Evolutionary conservation across 2,888 invertebrate species (phyloP).

Genomic region (Bedellia somnulentella): DNA sequence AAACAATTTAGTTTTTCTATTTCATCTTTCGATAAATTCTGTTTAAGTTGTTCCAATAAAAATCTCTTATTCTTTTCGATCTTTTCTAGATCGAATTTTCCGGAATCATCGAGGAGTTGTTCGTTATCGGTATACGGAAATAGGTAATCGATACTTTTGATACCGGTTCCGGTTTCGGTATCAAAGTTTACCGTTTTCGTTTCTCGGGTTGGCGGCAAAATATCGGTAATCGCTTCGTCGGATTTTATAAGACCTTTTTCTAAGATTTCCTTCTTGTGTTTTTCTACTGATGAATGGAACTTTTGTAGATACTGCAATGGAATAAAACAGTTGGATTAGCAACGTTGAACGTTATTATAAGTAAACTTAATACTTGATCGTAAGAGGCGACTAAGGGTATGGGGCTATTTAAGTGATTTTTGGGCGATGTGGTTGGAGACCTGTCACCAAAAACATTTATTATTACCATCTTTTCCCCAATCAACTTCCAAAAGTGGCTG

Average conservation of each 20-base stretch:
- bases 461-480: no score
- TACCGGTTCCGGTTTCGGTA: slow-evolving; percentile 1
- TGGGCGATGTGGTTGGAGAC: no score
- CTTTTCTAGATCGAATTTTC: slow-evolving; percentile 29
- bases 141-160: slow-evolving; percentile 15
- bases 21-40: slow-evolving; percentile 18
- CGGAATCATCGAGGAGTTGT: slow-evolving; percentile 15
- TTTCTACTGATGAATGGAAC: slow-evolving; percentile 26
- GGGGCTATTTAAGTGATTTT: no score
- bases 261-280: slow-evolving; percentile 28
- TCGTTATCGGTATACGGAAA: slow-evolving; percentile 28
- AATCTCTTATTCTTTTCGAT: slow-evolving; percentile 39
- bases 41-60: slow-evolving; percentile 24
- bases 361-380: no score
- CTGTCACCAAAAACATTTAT: no score
- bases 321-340: no score
- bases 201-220: slow-evolving; percentile 35
- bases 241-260: slow-evolving; percentile 24
- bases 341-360: no score
- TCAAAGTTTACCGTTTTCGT: slow-evolving; percentile 2
- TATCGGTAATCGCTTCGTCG: slow-evolving; percentile 19
- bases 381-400: no score
- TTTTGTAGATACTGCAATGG: slow-evolving; percentile 33
- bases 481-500: no score
- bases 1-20: slow-evolving; percentile 36